Evolutionary conservation across 2,113 vertebrate genomes (phyloP).

Genomic region (Tragelaphus scriptus): DNA sequence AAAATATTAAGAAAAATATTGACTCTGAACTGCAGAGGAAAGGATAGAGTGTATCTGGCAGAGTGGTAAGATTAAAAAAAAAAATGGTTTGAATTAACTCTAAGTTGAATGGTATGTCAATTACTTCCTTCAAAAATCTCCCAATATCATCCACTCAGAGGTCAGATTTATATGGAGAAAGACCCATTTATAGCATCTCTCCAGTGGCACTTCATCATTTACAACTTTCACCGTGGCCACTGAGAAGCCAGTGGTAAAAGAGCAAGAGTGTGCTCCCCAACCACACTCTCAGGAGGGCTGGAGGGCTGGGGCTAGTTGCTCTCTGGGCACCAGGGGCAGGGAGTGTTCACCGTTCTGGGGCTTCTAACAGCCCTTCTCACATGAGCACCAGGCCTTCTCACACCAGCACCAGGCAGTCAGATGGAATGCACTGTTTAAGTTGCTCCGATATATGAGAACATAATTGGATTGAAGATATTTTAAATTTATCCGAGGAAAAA

Average conservation of each 20-base stretch:
- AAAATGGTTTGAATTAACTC: neutral
- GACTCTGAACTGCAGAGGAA: neutral
- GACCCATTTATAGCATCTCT: neutral
- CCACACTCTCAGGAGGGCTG: fast-evolving
- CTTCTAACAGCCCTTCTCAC: neutral
- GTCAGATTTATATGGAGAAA: neutral
- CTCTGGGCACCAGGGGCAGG: neutral
- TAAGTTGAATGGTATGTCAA: neutral
- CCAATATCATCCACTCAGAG: neutral
- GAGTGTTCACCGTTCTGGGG: neutral
- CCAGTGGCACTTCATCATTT: neutral
- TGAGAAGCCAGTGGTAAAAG: neutral
- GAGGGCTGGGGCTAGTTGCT: neutral
- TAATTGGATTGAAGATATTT: neutral
- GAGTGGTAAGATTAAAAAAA: neutral
- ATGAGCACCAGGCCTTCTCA: neutral
- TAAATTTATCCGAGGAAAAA: neutral
- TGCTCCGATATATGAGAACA: neutral
- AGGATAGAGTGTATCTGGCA: neutral
- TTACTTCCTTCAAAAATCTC: neutral
- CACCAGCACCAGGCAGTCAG: neutral
- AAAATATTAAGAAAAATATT: neutral
- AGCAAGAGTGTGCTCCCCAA: no score
- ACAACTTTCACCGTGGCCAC: neutral
- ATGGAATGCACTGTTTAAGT: neutral